Percentiles rank a stretch among this genome's conserved stretches.
Evolutionary conservation across 1,140 invertebrate genomes (phyloP).

Genomic region (Leptopilina clavipes): DNA sequence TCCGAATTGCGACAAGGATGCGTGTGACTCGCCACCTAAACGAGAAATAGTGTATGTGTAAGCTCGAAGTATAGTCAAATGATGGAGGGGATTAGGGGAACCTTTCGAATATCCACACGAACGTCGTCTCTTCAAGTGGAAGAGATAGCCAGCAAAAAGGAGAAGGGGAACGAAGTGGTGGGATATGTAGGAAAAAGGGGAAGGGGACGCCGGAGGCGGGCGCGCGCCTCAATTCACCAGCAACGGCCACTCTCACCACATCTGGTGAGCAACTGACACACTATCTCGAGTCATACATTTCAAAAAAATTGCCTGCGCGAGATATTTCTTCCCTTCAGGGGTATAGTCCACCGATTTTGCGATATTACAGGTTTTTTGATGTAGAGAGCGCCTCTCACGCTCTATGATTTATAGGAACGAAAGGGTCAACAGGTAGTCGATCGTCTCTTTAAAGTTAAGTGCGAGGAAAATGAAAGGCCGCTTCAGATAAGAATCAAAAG

Average conservation of each 20-base stretch:
- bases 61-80: conserved; percentile 52
- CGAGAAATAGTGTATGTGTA: conserved; percentile 52
- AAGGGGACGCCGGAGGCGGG: conserved; percentile 70
- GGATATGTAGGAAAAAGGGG: conserved; percentile 56
- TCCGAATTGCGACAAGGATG: conserved; percentile 26
- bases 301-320: conserved; percentile 10
- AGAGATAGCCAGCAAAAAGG: conserved; percentile 64
- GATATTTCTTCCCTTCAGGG: conserved; percentile 19
- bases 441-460: conserved; percentile 11
- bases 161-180: conserved; percentile 58
- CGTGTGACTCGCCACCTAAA: conserved; percentile 46
- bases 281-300: conserved; percentile 44
- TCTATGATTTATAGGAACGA: conserved; percentile 10
- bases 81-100: conserved; percentile 49
- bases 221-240: conserved; percentile 71
- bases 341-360: background rate
- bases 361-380: conserved; percentile 12
- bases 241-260: conserved; percentile 68
- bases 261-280: conserved; percentile 68
- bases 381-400: conserved; percentile 6
- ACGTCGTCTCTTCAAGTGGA: conserved; percentile 62
- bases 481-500: background rate
- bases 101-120: conserved; percentile 52
- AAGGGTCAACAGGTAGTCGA: conserved; percentile 30
- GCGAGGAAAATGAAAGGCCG: conserved; percentile 1